phyloP scores from a whole-genome alignment of 2,797 vertebrate genomes.

The Mormyrus hasselquistii region DNA sequence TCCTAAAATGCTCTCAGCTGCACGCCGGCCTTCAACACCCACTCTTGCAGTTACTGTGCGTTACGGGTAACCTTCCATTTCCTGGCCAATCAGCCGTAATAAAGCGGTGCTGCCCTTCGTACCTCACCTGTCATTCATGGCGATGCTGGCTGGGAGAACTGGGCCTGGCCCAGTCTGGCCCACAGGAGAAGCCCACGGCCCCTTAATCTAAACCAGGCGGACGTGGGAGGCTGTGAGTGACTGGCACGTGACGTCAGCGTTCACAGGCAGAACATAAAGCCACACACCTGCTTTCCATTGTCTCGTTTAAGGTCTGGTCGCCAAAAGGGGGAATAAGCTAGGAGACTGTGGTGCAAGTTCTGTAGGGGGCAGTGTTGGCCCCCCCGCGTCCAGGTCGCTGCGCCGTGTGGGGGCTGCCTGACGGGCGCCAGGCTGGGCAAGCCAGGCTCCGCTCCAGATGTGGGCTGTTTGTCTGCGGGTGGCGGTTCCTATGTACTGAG shows the following conservation, averaged over 20 bases:
- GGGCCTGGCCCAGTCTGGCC: slow-evolving; percentile 24
- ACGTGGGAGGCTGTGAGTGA: slow-evolving; percentile 41
- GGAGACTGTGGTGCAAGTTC: neutral
- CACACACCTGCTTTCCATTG: slow-evolving; percentile 46
- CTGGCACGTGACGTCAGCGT: slow-evolving; percentile 46
- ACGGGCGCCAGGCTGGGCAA: slow-evolving; percentile 53
- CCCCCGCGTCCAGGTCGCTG: neutral
- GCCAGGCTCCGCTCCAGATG: slow-evolving; percentile 59
- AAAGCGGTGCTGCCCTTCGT: slow-evolving; percentile 35
- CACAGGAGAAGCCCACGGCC: neutral
- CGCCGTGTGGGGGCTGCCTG: slow-evolving; percentile 26
- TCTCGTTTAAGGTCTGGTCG: neutral
- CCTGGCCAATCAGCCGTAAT: slow-evolving; percentile 47
- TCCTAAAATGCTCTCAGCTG: neutral
- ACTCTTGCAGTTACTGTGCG: slow-evolving; percentile 32
- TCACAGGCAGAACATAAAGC: slow-evolving; percentile 39
- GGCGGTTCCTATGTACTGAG: slow-evolving; percentile 31
- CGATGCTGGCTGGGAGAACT: neutral
- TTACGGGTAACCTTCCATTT: slow-evolving; percentile 34
- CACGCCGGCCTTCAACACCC: neutral
- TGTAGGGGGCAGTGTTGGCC: neutral
- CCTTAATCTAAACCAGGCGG: neutral
- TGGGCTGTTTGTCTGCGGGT: slow-evolving; percentile 48
- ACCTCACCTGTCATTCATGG: neutral
- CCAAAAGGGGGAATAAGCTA: neutral